Evolutionary conservation across 2,113 vertebrate species (phyloP).

Genomic region (Diadophis punctatus): DNA sequence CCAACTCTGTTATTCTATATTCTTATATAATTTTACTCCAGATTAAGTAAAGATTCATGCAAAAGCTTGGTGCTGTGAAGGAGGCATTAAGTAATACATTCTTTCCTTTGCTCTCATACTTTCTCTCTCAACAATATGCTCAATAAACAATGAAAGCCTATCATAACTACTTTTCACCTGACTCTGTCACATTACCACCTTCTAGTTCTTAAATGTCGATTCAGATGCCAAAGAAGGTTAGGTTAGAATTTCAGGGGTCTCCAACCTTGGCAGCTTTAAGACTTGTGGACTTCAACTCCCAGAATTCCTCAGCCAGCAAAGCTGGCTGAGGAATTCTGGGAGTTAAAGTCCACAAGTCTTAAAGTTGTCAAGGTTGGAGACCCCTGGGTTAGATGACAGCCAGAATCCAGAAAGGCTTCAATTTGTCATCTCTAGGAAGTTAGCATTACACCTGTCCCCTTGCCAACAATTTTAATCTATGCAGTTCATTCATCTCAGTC

Average conservation of each 20-base stretch:
- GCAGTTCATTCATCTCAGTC: not conserved
- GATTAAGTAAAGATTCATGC: not conserved
- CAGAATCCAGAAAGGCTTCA: not conserved
- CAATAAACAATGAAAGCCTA: not conserved
- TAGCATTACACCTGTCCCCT: not conserved
- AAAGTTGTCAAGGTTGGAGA: too few relatives aligned
- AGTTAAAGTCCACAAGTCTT: too few relatives aligned
- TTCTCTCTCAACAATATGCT: too few relatives aligned
- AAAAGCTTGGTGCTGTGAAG: not conserved
- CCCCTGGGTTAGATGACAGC: not conserved
- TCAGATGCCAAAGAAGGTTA: not conserved
- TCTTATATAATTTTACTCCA: not conserved
- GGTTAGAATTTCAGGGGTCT: too few relatives aligned
- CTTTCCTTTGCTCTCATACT: not conserved
- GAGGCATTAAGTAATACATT: not conserved
- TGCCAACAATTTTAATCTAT: slow-evolving; percentile 1
- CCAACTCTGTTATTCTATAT: too few relatives aligned
- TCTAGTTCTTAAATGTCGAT: not conserved
- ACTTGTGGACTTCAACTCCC: too few relatives aligned
- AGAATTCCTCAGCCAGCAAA: too few relatives aligned
- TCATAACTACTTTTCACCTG: not conserved
- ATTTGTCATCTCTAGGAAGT: not conserved
- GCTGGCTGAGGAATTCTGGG: too few relatives aligned
- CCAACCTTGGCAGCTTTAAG: too few relatives aligned
- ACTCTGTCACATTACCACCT: not conserved